phyloP scores from a whole-genome alignment of 2,797 vertebrate species.

The Podargus strigoides region DNA sequence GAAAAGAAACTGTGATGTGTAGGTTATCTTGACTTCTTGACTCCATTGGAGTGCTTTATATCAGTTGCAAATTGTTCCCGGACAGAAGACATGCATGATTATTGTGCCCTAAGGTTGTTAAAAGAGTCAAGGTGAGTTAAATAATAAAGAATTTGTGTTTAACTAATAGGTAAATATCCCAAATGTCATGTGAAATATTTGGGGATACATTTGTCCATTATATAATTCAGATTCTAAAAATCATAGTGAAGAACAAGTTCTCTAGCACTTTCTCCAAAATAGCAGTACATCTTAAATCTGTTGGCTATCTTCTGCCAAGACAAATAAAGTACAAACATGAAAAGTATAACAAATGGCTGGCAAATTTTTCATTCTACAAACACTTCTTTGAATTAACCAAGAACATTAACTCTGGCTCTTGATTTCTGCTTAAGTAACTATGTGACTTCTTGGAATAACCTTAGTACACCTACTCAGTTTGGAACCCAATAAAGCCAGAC shows the following conservation, averaged over 20 bases:
- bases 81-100: neutral
- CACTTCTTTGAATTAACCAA: neutral
- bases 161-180: neutral
- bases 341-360: neutral
- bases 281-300: neutral
- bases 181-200: neutral
- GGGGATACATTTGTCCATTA: neutral
- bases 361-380: neutral
- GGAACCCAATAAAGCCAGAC: neutral
- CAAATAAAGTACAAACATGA: neutral
- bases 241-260: neutral
- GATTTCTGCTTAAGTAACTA: neutral
- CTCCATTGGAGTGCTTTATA: neutral
- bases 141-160: neutral
- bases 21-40: neutral
- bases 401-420: neutral
- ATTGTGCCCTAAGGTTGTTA: neutral
- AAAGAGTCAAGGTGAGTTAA: neutral
- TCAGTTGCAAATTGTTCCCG: neutral
- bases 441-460: neutral
- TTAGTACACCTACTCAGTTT: neutral
- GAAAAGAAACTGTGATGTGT: neutral
- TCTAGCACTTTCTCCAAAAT: neutral
- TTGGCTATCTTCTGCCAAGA: neutral
- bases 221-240: neutral